These are phyloP conservation scores for Pseudomyrmex dendroicus DNA, from an alignment of 1,140 invertebrate species.

Conservation along the genomic window DNA sequence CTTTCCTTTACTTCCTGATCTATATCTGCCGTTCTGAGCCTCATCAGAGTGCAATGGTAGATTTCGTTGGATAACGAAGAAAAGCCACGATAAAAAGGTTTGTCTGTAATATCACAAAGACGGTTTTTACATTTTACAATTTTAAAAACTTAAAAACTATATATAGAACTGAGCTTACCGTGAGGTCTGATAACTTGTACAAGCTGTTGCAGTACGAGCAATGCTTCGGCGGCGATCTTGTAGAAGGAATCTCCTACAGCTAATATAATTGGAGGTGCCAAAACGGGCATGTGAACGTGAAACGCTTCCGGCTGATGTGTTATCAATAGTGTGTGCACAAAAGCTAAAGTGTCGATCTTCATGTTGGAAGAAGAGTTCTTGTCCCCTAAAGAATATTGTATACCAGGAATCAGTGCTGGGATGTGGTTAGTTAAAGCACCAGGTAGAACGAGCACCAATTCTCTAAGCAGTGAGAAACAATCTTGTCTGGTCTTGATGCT, in stretches of 20 bases:
- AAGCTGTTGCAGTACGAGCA: slow-evolving; percentile 96
- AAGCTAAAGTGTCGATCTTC: slow-evolving; percentile 98
- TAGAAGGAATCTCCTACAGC: slow-evolving; percentile 98
- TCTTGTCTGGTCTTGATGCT: slow-evolving; percentile 97
- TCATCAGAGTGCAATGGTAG: slow-evolving; percentile 93
- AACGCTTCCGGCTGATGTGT: slow-evolving; percentile 91
- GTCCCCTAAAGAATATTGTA: slow-evolving; percentile 96
- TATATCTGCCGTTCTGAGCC: slow-evolving; percentile 97
- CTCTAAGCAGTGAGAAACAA: slow-evolving; percentile 95
- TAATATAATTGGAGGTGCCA: slow-evolving; percentile 95
- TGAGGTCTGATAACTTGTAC: slow-evolving; percentile 97
- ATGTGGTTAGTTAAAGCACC: slow-evolving; percentile 95
- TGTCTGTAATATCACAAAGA: slow-evolving; percentile 77
- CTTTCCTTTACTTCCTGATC: slow-evolving; percentile 99
- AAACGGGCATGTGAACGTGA: slow-evolving; percentile 91
- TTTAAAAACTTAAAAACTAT: no score
- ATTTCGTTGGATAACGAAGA: slow-evolving; percentile 92
- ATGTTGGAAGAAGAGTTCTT: slow-evolving; percentile 98
- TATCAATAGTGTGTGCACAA: slow-evolving; percentile 94
- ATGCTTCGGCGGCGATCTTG: slow-evolving; percentile 98
- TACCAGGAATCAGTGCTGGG: slow-evolving; percentile 93
- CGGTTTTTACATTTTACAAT: background rate
- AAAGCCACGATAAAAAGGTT: slow-evolving; percentile 90
- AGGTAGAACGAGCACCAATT: slow-evolving; percentile 95
- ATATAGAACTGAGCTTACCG: slow-evolving; percentile 84